A percentile compares a stretch with the other conserved stretches of the same genome.
These are phyloP conservation scores for Rhinoderma darwinii DNA, from an alignment of 2,113 vertebrate species.

Conservation along the genomic window DNA sequence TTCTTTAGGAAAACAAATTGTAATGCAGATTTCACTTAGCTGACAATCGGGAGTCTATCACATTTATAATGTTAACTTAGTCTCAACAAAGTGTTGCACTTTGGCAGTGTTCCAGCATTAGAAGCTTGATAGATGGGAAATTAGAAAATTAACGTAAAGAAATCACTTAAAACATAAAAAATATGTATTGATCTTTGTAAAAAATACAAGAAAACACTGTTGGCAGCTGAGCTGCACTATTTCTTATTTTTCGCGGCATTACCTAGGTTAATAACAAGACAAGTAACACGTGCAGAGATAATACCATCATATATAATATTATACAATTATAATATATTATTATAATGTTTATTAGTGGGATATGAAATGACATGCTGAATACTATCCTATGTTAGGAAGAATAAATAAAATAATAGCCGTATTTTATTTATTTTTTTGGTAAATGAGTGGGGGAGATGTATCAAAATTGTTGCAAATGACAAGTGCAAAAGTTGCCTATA, in stretches of 20 bases:
- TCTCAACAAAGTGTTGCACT: slow-evolving; percentile 19
- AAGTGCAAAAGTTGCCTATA: too few relatives aligned
- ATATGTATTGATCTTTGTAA: slow-evolving; percentile 31
- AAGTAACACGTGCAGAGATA: background rate
- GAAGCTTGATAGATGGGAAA: slow-evolving; percentile 32
- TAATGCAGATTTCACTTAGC: slow-evolving; percentile 24
- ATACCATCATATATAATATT: too few relatives aligned
- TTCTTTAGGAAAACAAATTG: slow-evolving; percentile 25
- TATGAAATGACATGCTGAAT: background rate
- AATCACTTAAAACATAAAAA: slow-evolving; percentile 23
- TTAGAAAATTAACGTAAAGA: slow-evolving; percentile 20
- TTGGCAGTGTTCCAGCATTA: slow-evolving; percentile 38
- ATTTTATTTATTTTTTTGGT: too few relatives aligned
- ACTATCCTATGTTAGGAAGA: background rate
- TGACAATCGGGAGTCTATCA: slow-evolving; percentile 13
- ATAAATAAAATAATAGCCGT: slow-evolving; percentile 3
- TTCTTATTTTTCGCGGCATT: background rate
- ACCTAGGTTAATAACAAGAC: background rate
- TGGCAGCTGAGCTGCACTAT: background rate
- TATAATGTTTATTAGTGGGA: too few relatives aligned
- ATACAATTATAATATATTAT: too few relatives aligned
- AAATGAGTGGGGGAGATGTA: too few relatives aligned
- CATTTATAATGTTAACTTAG: slow-evolving; percentile 43
- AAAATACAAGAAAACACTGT: slow-evolving; percentile 16
- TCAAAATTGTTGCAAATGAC: too few relatives aligned